These are phyloP conservation scores for Cantharis rustica DNA, from an alignment of 2,888 invertebrate species.

Conservation along the genomic window DNA sequence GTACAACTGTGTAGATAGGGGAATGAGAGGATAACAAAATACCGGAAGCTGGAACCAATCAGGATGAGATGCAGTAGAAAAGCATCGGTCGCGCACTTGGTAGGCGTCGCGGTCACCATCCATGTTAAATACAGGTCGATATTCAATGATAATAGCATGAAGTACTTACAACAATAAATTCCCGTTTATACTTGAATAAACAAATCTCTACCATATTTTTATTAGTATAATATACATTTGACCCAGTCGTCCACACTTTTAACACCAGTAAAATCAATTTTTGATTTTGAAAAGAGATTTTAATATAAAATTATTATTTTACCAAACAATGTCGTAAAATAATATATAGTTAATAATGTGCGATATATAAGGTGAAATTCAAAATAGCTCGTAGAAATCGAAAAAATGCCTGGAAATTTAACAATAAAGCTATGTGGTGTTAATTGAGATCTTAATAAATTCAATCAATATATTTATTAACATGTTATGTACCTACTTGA, in stretches of 20 bases:
- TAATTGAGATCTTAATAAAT: not conserved
- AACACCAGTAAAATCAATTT: too few species aligned
- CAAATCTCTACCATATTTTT: not conserved
- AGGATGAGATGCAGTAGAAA: constrained; percentile 36
- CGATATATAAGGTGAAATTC: not conserved
- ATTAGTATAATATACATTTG: not conserved
- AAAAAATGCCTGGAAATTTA: not conserved
- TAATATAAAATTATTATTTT: too few species aligned
- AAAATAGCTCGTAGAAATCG: not conserved
- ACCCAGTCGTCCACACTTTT: too few species aligned
- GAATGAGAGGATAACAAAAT: constrained; percentile 34
- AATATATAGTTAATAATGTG: not conserved
- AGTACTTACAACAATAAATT: not conserved
- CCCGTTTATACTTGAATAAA: not conserved
- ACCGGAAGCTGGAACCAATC: constrained; percentile 51
- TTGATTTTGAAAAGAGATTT: too few species aligned
- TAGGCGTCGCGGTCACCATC: constrained; percentile 30
- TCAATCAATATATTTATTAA: not conserved
- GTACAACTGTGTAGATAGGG: constrained; percentile 18
- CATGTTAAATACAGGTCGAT: constrained; percentile 22
- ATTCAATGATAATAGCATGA: constrained; percentile 16
- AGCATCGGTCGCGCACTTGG: constrained; percentile 33
- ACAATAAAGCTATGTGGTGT: not conserved
- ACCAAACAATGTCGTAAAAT: not conserved
- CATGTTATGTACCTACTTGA: not conserved